A percentile compares a stretch with the other conserved stretches of the same genome.
Conservation (phyloP, 1,140 invertebrate genomes). For the Paralvinella palmiformis region DNA sequence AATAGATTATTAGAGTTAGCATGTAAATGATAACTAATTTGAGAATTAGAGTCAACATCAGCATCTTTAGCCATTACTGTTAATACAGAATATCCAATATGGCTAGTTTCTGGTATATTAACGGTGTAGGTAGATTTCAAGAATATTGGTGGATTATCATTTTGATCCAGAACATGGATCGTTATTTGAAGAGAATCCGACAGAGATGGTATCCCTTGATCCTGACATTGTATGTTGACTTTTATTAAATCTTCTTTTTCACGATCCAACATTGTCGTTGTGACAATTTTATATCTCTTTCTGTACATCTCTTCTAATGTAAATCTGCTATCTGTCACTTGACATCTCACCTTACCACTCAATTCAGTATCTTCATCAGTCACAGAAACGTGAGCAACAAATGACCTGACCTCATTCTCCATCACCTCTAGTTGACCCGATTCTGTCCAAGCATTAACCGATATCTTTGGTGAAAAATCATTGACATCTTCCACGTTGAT, state of each 20-base stretch:
- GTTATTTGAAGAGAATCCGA: constrained; percentile 56
- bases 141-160: constrained; percentile 89
- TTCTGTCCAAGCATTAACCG: constrained; percentile 15
- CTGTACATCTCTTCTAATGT: constrained; percentile 1
- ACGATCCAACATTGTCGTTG: constrained; percentile 64
- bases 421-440: constrained; percentile 1
- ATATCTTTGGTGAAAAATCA: constrained; percentile 38
- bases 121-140: constrained; percentile 80
- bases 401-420: constrained; percentile 8
- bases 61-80: constrained; percentile 80
- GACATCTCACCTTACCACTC: not conserved
- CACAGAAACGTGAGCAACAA: constrained; percentile 19
- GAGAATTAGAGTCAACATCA: constrained; percentile 52
- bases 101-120: constrained; percentile 83
- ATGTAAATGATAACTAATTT: constrained; percentile 1
- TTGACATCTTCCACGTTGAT: constrained; percentile 48
- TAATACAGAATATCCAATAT: constrained; percentile 80
- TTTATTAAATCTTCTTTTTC: constrained; percentile 76
- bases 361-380: constrained; percentile 31
- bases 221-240: constrained; percentile 66
- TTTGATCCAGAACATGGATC: constrained; percentile 79
- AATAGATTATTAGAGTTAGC: constrained; percentile 45
- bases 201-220: constrained; percentile 30
- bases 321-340: not conserved
- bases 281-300: constrained; percentile 17